phyloP scores from a whole-genome alignment of 2,797 vertebrate genomes.

The Picus viridis region DNA sequence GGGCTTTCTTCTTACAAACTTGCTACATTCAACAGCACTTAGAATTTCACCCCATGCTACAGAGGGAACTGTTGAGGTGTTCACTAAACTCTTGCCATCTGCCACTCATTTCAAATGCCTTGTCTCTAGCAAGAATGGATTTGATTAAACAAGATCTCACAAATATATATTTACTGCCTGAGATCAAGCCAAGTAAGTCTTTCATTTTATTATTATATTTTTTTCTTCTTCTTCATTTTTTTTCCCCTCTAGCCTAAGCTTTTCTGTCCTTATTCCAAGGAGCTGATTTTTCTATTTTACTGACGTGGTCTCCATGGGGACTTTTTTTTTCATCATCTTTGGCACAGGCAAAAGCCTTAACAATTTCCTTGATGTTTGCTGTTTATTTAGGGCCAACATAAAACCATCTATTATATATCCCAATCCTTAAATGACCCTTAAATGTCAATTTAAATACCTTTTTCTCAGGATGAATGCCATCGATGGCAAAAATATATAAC shows the following conservation, averaged over 20 bases:
- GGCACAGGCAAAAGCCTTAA: slow-evolving; percentile 40
- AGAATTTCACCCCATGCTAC: background rate
- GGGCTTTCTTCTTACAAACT: background rate
- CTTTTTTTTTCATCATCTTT: slow-evolving; percentile 43
- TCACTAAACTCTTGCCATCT: background rate
- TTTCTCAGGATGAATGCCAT: slow-evolving; percentile 4
- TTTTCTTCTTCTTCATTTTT: too few relatives aligned
- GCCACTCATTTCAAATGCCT: background rate
- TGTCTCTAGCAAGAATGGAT: background rate
- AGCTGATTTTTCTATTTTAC: background rate
- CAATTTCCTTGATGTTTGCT: slow-evolving; percentile 40
- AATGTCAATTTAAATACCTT: slow-evolving; percentile 28
- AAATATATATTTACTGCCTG: background rate
- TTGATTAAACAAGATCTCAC: slow-evolving; percentile 10
- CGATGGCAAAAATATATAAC: background rate
- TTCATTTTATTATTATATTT: background rate
- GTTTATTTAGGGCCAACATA: slow-evolving; percentile 32
- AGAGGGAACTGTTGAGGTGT: background rate
- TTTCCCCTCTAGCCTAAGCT: background rate
- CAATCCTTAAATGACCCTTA: slow-evolving; percentile 50
- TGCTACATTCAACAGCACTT: background rate
- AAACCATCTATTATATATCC: slow-evolving; percentile 25
- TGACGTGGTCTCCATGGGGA: slow-evolving; percentile 23
- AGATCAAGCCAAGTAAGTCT: background rate
- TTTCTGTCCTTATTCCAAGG: slow-evolving; percentile 31